Percentiles rank a stretch among this genome's conserved stretches.
These are phyloP conservation scores for Magallana nippona DNA, from an alignment of 2,888 invertebrate genomes.

Conservation along the genomic window DNA sequence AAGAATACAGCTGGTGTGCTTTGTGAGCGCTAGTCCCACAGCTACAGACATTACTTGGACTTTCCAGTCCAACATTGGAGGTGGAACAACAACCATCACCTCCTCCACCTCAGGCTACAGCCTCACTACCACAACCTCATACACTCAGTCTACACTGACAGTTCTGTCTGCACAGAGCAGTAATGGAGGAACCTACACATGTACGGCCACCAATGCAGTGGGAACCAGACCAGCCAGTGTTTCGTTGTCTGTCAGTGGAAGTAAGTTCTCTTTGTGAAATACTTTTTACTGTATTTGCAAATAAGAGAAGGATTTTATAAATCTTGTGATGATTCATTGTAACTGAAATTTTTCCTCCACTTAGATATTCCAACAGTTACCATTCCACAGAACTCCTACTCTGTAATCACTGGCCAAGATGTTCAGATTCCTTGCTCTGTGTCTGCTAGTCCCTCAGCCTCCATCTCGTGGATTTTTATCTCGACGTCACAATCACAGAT, in stretches of 20 bases:
- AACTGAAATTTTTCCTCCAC: too few species aligned
- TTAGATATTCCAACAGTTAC: constrained; percentile 36
- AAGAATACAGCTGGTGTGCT: constrained; percentile 36
- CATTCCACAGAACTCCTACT: constrained; percentile 40
- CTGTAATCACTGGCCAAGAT: constrained; percentile 21
- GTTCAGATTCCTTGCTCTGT: constrained; percentile 42
- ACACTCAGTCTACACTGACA: not conserved
- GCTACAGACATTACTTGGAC: constrained; percentile 32
- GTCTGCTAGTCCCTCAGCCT: not conserved
- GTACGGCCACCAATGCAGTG: constrained; percentile 45
- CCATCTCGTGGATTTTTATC: constrained; percentile 1
- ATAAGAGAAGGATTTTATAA: not conserved
- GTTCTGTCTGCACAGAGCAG: constrained; percentile 30
- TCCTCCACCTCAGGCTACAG: constrained; percentile 7
- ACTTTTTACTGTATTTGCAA: not conserved
- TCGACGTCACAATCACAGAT: not conserved
- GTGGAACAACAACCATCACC: constrained; percentile 6
- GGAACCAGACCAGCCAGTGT: constrained; percentile 37
- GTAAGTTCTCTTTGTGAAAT: constrained; percentile 22
- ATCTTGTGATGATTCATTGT: too few species aligned
- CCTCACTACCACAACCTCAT: not conserved
- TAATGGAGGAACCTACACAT: constrained; percentile 47
- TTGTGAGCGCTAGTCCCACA: constrained; percentile 37
- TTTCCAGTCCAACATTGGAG: not conserved
- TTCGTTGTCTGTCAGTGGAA: constrained; percentile 30